These are phyloP conservation scores for Nerophis lumbriciformis DNA, from an alignment of 2,113 vertebrate genomes.

Conservation along the genomic window DNA sequence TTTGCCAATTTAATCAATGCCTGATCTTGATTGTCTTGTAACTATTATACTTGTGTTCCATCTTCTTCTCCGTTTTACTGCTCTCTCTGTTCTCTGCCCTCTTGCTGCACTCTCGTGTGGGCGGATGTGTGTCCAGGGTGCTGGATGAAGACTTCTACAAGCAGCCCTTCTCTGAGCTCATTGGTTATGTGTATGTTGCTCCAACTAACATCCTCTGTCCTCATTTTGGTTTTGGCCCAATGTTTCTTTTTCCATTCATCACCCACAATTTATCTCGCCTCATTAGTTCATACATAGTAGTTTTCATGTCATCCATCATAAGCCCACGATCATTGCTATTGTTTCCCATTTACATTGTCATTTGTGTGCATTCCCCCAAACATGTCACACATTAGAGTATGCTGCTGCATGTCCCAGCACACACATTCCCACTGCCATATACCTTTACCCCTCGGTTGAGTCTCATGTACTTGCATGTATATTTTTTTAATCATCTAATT, in stretches of 20 bases:
- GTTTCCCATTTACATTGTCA: neutral
- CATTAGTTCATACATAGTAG: constrained; percentile 6
- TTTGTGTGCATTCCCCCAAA: constrained; percentile 1
- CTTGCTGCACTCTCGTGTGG: constrained; percentile 85
- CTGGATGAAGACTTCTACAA: constrained; percentile 99
- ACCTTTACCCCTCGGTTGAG: neutral
- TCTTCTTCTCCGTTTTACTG: constrained; percentile 75
- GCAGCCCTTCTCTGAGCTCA: constrained; percentile 99
- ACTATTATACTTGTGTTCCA: constrained; percentile 42
- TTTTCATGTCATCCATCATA: neutral
- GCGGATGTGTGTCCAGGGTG: constrained; percentile 87
- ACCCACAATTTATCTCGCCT: constrained; percentile 14
- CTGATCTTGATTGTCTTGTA: constrained; percentile 21
- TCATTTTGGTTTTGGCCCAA: constrained; percentile 36
- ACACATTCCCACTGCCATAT: neutral
- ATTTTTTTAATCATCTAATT: neutral
- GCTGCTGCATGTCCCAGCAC: constrained; percentile 32
- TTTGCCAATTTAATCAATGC: constrained; percentile 10
- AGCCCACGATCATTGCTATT: neutral
- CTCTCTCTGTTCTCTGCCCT: constrained; percentile 80
- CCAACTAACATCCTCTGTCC: constrained; percentile 80
- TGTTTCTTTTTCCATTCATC: constrained; percentile 9
- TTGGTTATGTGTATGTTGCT: constrained; percentile 99
- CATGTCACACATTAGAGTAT: constrained; percentile 34
- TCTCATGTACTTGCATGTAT: neutral